A percentile compares a stretch with the other conserved stretches of the same genome.
Evolutionary conservation across 1,140 invertebrate species (phyloP).

Genomic region (Drosophila kohkoa): DNA sequence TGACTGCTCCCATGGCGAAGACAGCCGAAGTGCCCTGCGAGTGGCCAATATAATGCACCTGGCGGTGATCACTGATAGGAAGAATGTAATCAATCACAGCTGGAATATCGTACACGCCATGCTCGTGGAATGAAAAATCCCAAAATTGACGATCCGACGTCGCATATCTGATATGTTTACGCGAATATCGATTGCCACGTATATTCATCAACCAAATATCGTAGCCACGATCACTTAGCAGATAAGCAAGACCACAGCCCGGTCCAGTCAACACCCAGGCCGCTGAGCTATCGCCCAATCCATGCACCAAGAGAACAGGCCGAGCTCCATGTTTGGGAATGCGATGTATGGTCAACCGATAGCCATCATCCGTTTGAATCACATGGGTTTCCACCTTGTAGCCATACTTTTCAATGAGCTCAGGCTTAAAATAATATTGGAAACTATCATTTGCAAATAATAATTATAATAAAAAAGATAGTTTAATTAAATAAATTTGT

Average conservation of each 20-base stretch:
- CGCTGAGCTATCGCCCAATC: slow-evolving; percentile 86
- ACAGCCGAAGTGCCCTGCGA: slow-evolving; percentile 87
- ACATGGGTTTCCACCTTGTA: slow-evolving; percentile 86
- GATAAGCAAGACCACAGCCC: slow-evolving; percentile 84
- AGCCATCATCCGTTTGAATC: slow-evolving; percentile 86
- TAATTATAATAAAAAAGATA: too few relatives aligned
- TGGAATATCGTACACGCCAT: slow-evolving; percentile 89
- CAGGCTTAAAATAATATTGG: background rate
- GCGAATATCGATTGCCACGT: slow-evolving; percentile 89
- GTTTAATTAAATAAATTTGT: too few relatives aligned
- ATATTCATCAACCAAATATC: slow-evolving; percentile 91
- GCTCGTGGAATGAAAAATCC: slow-evolving; percentile 89
- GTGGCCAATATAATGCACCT: slow-evolving; percentile 85
- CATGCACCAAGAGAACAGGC: slow-evolving; percentile 88
- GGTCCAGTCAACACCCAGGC: slow-evolving; percentile 87
- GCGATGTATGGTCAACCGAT: slow-evolving; percentile 85
- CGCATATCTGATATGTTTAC: slow-evolving; percentile 85
- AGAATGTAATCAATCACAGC: slow-evolving; percentile 89
- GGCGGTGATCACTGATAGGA: slow-evolving; percentile 82
- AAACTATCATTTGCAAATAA: slow-evolving; percentile 34
- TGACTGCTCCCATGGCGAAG: slow-evolving; percentile 87
- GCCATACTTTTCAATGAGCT: slow-evolving; percentile 85
- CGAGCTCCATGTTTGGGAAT: slow-evolving; percentile 65
- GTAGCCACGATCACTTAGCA: slow-evolving; percentile 89
- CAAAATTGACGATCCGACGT: slow-evolving; percentile 83